Evolutionary conservation across 2,888 invertebrate species (phyloP).

Genomic region (Chaetoderma sp.): DNA sequence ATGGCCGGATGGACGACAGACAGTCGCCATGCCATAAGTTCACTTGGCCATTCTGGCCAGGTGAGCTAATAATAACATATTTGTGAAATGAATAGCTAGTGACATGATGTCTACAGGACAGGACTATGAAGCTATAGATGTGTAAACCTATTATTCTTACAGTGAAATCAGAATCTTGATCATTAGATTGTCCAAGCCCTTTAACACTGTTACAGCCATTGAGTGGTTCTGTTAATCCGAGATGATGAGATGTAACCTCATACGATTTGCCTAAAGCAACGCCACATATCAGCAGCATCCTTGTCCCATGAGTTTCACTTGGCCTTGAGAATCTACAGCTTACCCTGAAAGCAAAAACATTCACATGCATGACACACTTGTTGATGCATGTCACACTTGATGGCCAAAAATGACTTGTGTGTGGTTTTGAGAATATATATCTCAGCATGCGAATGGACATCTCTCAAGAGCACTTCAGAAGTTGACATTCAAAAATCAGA

Average conservation of each 20-base stretch:
- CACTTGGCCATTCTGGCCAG: no score
- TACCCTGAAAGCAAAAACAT: constrained; percentile 21
- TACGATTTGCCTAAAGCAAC: constrained; percentile 59
- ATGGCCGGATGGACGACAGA: no score
- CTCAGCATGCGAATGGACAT: no score
- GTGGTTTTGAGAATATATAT: no score
- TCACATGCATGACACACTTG: no score
- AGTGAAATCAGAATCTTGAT: constrained; percentile 51
- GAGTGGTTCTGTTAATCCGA: constrained; percentile 56
- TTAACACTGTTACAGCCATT: constrained; percentile 63
- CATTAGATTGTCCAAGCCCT: constrained; percentile 50
- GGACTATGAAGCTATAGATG: not conserved
- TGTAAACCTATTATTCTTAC: constrained; percentile 35
- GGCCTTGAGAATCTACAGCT: constrained; percentile 52
- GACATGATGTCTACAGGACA: not conserved
- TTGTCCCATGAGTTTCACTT: constrained; percentile 49
- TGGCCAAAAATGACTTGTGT: no score
- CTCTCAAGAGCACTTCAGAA: no score
- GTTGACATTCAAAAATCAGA: no score
- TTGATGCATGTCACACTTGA: no score
- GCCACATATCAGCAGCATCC: constrained; percentile 61
- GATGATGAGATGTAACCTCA: constrained; percentile 43
- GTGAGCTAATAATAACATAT: no score
- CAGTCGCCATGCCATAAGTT: no score
- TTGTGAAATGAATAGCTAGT: not conserved